A percentile compares a stretch with the other conserved stretches of the same genome.
phyloP scores from a whole-genome alignment of 1,140 invertebrate species.

The Tetramorium parvispinum region DNA sequence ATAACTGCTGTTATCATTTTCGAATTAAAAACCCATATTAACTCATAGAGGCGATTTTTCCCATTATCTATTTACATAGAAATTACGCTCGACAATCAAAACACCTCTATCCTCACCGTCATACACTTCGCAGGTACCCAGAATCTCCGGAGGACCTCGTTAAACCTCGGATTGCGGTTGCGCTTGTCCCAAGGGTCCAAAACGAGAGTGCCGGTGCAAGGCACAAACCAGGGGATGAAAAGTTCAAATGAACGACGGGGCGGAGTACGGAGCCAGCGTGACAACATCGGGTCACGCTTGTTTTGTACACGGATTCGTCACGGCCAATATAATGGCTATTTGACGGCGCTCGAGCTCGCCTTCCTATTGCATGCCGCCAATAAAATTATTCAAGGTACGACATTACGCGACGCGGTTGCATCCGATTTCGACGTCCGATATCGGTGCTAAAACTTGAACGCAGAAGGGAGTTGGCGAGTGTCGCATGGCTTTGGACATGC shows the following conservation, averaged over 20 bases:
- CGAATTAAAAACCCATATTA: background rate
- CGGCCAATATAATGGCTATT: slow-evolving; percentile 83
- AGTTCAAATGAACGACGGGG: slow-evolving; percentile 38
- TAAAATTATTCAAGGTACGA: slow-evolving; percentile 84
- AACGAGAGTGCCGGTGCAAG: background rate
- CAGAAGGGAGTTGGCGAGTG: background rate
- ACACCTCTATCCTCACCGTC: slow-evolving; percentile 65
- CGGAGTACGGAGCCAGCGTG: slow-evolving; percentile 72
- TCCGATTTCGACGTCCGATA: slow-evolving; percentile 26
- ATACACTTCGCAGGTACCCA: slow-evolving; percentile 14
- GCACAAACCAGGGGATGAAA: slow-evolving; percentile 29
- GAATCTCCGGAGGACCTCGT: slow-evolving; percentile 50
- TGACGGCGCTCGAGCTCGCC: slow-evolving; percentile 38
- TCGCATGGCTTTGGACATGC: background rate
- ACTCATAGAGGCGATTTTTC: background rate
- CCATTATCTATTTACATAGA: background rate
- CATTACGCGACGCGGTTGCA: slow-evolving; percentile 72
- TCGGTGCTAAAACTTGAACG: background rate
- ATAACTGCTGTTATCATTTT: background rate
- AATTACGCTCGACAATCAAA: slow-evolving; percentile 68
- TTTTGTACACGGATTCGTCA: slow-evolving; percentile 83
- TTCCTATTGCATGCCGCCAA: slow-evolving; percentile 65
- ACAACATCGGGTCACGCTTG: slow-evolving; percentile 81
- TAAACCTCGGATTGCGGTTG: background rate
- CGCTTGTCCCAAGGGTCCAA: slow-evolving; percentile 70